Evolutionary conservation across 2,888 invertebrate genomes (phyloP).

Genomic region (Leucania comma): DNA sequence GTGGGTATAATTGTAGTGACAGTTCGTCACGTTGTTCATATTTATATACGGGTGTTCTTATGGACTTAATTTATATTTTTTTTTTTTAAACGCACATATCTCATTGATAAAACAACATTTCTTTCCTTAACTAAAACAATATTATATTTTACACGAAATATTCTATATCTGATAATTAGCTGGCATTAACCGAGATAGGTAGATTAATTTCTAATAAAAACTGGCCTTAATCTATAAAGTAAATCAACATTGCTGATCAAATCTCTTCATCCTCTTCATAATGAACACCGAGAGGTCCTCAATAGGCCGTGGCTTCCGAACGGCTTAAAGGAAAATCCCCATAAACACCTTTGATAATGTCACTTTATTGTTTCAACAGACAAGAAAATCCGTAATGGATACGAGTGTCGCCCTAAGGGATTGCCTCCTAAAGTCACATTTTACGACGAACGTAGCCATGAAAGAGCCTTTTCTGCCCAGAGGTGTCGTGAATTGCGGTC

Average conservation of each 20-base stretch:
- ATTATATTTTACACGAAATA: too few species aligned
- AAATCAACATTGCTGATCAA: not conserved
- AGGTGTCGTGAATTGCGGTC: slow-evolving; percentile 7
- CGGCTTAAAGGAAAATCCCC: not conserved
- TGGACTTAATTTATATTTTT: too few species aligned
- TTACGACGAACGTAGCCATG: slow-evolving; percentile 10
- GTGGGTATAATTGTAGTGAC: too few species aligned
- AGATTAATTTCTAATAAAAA: too few species aligned
- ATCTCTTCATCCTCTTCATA: not conserved
- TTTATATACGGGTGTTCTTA: too few species aligned
- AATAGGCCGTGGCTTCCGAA: not conserved
- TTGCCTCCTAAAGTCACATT: not conserved
- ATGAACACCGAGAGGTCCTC: not conserved
- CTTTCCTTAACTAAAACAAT: too few species aligned
- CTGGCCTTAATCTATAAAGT: not conserved
- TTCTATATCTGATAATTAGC: too few species aligned
- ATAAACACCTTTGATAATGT: slow-evolving; percentile 19
- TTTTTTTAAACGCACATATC: too few species aligned
- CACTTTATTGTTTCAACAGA: slow-evolving; percentile 26
- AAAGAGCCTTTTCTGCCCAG: not conserved
- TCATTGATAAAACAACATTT: too few species aligned
- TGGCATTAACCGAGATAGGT: too few species aligned
- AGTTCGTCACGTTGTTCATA: too few species aligned
- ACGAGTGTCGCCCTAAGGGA: slow-evolving; percentile 15
- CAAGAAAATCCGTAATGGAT: slow-evolving; percentile 27